Evolutionary conservation across 1,140 invertebrate species (phyloP), one percentile per base, ranked within the genome.

Genomic region (Plodia interpunctella): DNA sequence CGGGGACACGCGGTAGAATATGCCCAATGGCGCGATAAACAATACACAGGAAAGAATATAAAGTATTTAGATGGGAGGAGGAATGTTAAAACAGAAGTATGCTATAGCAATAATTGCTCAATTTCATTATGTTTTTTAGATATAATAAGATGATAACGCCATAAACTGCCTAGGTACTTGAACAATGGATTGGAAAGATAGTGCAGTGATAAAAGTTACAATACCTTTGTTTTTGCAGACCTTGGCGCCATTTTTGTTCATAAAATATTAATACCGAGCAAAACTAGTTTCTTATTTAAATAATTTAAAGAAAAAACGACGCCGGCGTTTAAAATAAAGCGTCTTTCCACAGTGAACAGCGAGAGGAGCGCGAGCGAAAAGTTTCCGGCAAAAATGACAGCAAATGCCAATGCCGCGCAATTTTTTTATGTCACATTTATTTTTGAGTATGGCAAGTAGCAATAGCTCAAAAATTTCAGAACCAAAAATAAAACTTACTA

Each of bases 181-280:
- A 32, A 17, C 38, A 44, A 44, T 15, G 38, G 4, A 6, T 44
- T 38, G 13, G n/a, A 4, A 44, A 2, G 5, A 15, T 5, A 6
- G 13, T 15, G 8, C 38, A 53, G 17, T 6, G 30, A 28, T 32
- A 58, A 21, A 35, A 49, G 54, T 56, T 64, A 64, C 57, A 11
- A 55, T 87, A 87, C 84, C 80, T 87, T 87, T 35, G 74, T 53
- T 63, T 85, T 85, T 15, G 69, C 76, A 59, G 80, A 65, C 58
- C 84, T 78, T 70, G 82, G 83, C 52, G 82, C 84, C 84, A 87
- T 87, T 71, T 65, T 78, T 20, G 74, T 63, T 65, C 60, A 49
- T 61, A 28, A 52, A 69, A 64, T 62, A 65, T 71, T 57, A 53
- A 65, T 50, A n/a, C n/a, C 60, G 69, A 65, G 57, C 60, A 79